Evolutionary conservation across 2,113 vertebrate genomes (phyloP), one percentile per base, ranked within the genome.

Genomic region (Anseranas semipalmata): DNA sequence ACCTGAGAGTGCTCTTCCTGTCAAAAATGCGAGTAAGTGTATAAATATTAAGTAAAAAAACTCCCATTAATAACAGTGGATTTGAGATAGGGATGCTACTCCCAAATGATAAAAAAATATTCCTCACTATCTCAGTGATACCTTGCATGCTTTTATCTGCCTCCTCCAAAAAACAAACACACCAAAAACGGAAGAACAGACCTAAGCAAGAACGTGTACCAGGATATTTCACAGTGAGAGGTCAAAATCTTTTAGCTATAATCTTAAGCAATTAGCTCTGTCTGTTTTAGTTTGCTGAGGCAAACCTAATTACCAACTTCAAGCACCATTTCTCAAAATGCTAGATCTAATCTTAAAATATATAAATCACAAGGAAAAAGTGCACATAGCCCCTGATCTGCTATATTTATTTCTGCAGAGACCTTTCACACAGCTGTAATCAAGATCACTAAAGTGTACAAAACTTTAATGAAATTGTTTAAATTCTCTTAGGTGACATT

Each of bases 291-390:
- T 66, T 46, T 76, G 30, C 72, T 92, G 83, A 79, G 77, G 70
- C 56, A 92, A 90, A 76, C 45, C 50, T 89, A 68, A 96, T 89
- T 87, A 96, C 85, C 25, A 58, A 27, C 70, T 87, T 92, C 74
- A 73, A 87, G 87, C 53, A 68, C 39, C 62, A 73, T 72, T 93
- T 93, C 7, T 8, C 62, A 92, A 89, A 95, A 82, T 72, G 84
- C 53, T 82, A 68, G 33, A n/a, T 80, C 58, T 89, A 91, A 93
- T 85, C 84, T 87, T 76, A 73, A 76, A 82, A 82, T 91, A 50
- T 7, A 93, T 87, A 93, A 89, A 93, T 85, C 90, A 78, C 45
- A 0, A 60, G 45, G 56, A 19, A 60, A 93, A 83, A 90, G 28
- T 16, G 56, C 56, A 55, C 28, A 59, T n/a, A 91, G 72, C 67